Conservation (phyloP, 2,888 invertebrate genomes). For the Autographa gamma region DNA sequence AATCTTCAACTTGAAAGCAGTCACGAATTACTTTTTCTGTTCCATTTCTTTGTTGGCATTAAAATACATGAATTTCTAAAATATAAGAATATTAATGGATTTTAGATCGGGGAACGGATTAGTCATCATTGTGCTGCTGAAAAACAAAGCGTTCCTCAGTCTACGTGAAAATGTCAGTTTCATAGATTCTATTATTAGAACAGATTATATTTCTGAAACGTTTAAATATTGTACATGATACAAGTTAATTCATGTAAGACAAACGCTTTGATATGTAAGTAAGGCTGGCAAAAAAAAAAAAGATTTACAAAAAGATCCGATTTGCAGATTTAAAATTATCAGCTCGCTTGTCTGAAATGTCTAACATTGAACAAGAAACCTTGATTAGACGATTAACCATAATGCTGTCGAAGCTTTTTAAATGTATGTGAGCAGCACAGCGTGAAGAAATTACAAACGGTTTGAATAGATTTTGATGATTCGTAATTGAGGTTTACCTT, state of each 20-base stretch:
- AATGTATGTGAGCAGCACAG: not conserved
- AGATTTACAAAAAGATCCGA: too few relatives aligned
- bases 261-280: too few relatives aligned
- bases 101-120: not conserved
- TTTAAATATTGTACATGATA: too few relatives aligned
- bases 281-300: too few relatives aligned
- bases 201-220: too few relatives aligned
- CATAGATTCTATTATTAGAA: too few relatives aligned
- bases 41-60: not conserved
- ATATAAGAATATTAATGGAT: not conserved
- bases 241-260: too few relatives aligned
- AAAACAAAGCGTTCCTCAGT: too few relatives aligned
- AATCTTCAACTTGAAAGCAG: not conserved
- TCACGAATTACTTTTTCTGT: not conserved
- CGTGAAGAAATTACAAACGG: constrained; percentile 7
- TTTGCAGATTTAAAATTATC: too few relatives aligned
- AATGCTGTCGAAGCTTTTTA: constrained; percentile 13
- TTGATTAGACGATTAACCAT: constrained; percentile 21
- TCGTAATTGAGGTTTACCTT: not conserved
- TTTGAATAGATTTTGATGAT: not conserved
- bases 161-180: too few relatives aligned
- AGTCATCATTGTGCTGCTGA: too few relatives aligned
- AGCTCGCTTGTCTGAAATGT: too few relatives aligned
- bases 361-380: not conserved
- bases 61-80: not conserved